phyloP scores from a whole-genome alignment of 2,797 vertebrate species.

The Acipenser oxyrinchus region DNA sequence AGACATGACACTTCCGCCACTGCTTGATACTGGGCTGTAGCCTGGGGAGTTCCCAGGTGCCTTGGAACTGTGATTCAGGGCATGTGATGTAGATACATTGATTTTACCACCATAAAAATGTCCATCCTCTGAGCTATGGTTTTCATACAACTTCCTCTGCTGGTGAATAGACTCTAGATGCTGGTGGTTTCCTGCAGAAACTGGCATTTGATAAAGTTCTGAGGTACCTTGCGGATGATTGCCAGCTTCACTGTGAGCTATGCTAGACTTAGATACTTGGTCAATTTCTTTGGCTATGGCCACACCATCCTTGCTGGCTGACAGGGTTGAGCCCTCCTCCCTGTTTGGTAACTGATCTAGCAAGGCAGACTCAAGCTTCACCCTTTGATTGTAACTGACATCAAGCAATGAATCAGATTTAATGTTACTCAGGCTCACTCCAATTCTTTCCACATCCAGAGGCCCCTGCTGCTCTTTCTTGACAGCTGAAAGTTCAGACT shows the following conservation, averaged over 20 bases:
- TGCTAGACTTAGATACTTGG: slow-evolving; percentile 58
- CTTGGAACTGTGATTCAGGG: slow-evolving; percentile 53
- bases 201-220: slow-evolving; percentile 50
- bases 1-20: slow-evolving; percentile 83
- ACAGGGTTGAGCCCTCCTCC: slow-evolving; percentile 36
- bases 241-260: slow-evolving; percentile 52
- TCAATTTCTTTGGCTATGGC: slow-evolving; percentile 65
- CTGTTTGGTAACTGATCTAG: slow-evolving; percentile 31
- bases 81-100: slow-evolving; percentile 77
- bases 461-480: slow-evolving; percentile 55
- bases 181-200: slow-evolving; percentile 36
- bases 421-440: background rate
- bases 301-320: slow-evolving; percentile 33
- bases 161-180: slow-evolving; percentile 50
- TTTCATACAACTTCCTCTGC: slow-evolving; percentile 53
- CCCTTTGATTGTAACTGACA: slow-evolving; percentile 28
- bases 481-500: slow-evolving; percentile 27
- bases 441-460: slow-evolving; percentile 15
- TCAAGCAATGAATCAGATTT: slow-evolving; percentile 21
- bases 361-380: slow-evolving; percentile 49
- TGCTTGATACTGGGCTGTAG: slow-evolving; percentile 49
- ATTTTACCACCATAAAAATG: slow-evolving; percentile 81
- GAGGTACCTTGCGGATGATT: slow-evolving; percentile 49
- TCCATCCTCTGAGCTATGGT: slow-evolving; percentile 45
- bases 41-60: slow-evolving; percentile 37